Evolutionary conservation across 2,888 invertebrate species (phyloP).

Genomic region (Phaedon cochleariae): DNA sequence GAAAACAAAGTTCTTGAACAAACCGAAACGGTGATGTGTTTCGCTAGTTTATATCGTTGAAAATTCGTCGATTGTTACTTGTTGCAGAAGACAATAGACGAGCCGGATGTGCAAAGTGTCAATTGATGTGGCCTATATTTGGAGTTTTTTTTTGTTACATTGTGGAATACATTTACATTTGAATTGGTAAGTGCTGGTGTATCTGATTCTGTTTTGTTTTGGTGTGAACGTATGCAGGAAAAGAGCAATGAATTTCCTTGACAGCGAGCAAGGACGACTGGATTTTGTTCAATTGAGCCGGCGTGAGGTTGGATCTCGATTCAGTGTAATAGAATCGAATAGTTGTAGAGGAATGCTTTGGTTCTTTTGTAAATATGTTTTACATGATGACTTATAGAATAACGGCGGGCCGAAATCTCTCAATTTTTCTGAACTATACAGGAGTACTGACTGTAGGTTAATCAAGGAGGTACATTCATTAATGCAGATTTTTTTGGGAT

Average conservation of each 20-base stretch:
- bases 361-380: neutral
- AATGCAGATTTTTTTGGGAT: too few species aligned
- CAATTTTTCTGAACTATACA: too few species aligned
- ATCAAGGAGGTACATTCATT: too few species aligned
- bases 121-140: constrained; percentile 55
- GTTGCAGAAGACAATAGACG: constrained; percentile 47
- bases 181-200: constrained; percentile 45
- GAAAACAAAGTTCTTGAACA: constrained; percentile 46
- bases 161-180: constrained; percentile 35
- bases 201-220: constrained; percentile 24
- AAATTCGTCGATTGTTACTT: constrained; percentile 23
- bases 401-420: too few species aligned
- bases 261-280: constrained; percentile 52
- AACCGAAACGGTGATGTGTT: constrained; percentile 49
- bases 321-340: neutral
- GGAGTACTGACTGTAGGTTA: too few species aligned
- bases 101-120: constrained; percentile 53
- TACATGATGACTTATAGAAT: too few species aligned
- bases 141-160: constrained; percentile 36
- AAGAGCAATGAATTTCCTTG: constrained; percentile 52
- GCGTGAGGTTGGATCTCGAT: constrained; percentile 3
- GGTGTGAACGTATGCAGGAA: constrained; percentile 23
- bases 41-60: neutral
- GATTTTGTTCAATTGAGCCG: constrained; percentile 30
- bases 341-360: neutral